phyloP scores from a whole-genome alignment of 2,113 vertebrate genomes.

The Periophthalmodon schlosseri region DNA sequence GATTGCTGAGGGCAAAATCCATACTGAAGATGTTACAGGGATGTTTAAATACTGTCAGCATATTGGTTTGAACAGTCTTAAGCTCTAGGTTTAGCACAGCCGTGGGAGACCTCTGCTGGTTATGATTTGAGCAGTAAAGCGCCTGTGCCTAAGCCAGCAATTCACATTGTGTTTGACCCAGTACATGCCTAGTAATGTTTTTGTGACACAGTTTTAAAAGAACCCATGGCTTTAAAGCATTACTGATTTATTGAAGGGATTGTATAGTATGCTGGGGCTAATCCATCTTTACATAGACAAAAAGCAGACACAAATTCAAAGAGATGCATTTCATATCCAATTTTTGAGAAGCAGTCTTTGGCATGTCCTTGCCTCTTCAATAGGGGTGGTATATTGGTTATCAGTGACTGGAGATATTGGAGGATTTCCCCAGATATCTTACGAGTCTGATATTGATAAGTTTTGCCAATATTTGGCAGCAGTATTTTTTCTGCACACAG shows the following conservation, averaged over 20 bases:
- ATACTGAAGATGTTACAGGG: not conserved
- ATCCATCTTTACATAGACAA: not conserved
- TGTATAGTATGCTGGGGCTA: not conserved
- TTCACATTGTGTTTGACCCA: not conserved
- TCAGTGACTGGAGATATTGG: no score
- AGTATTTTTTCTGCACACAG: no score
- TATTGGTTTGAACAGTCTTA: not conserved
- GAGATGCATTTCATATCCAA: constrained; percentile 2
- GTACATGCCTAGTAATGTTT: not conserved
- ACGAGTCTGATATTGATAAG: no score
- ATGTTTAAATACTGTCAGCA: not conserved
- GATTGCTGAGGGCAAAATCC: not conserved
- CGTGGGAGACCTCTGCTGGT: constrained; percentile 49
- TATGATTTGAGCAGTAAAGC: constrained; percentile 15
- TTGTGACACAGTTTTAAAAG: not conserved
- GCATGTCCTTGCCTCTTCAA: constrained; percentile 21
- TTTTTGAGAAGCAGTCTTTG: constrained; percentile 20
- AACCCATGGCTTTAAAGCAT: not conserved
- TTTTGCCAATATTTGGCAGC: no score
- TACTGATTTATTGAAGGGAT: not conserved
- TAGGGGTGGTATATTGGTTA: not conserved
- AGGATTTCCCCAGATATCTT: no score
- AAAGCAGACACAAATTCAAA: not conserved
- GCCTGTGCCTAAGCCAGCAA: not conserved
- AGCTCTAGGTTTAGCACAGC: constrained; percentile 1